Conservation (phyloP, 2,113 vertebrate genomes). For the Columba livia region DNA sequence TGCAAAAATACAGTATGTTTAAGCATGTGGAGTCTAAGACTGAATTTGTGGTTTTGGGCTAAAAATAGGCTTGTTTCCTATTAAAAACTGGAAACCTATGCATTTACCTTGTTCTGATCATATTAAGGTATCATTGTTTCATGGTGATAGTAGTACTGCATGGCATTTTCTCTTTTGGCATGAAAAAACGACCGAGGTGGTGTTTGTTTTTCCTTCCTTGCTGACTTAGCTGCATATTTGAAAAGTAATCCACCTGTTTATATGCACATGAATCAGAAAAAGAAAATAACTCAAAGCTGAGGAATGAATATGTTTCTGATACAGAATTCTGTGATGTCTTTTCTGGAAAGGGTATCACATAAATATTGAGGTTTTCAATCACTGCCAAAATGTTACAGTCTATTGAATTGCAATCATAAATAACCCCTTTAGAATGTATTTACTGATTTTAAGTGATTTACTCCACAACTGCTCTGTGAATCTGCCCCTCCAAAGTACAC, state of each 20-base stretch:
- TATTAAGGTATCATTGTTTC: not conserved
- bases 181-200: not conserved
- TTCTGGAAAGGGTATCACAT: not conserved
- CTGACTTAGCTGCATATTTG: not conserved
- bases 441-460: not conserved
- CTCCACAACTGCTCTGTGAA: not conserved
- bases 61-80: not conserved
- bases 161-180: not conserved
- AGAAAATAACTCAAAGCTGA: not conserved
- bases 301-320: not conserved
- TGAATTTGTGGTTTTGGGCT: not conserved
- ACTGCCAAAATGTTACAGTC: not conserved
- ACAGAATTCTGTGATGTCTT: not conserved
- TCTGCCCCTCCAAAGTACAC: not conserved
- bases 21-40: not conserved
- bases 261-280: not conserved
- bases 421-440: not conserved
- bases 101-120: not conserved
- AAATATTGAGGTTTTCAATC: not conserved
- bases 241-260: not conserved
- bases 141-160: not conserved
- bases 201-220: not conserved
- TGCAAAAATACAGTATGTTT: not conserved
- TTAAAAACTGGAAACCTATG: not conserved
- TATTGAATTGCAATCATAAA: not conserved